Evolutionary conservation across 2,888 invertebrate genomes (phyloP).

Genomic region (Cosmia trapezina): DNA sequence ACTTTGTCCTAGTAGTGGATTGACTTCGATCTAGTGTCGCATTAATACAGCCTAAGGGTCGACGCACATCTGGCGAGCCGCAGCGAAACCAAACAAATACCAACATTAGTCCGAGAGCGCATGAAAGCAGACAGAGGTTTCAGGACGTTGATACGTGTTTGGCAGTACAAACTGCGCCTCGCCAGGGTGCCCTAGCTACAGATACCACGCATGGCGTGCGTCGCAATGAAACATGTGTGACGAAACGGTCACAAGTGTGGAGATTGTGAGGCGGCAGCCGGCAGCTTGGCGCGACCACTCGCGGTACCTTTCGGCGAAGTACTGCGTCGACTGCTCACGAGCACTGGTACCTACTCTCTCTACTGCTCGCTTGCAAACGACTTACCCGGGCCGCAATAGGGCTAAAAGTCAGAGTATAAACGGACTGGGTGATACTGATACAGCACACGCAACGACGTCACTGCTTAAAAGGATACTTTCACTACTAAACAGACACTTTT

Average conservation of each 20-base stretch:
- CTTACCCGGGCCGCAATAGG: constrained; percentile 19
- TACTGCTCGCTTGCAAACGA: constrained; percentile 8
- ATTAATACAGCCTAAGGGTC: background rate
- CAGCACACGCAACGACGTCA: too few relatives aligned
- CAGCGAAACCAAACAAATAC: background rate
- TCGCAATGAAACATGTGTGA: background rate
- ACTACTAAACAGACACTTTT: too few relatives aligned
- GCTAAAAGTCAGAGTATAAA: constrained; percentile 3
- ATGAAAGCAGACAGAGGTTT: background rate
- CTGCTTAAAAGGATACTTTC: too few relatives aligned
- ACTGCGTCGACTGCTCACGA: background rate
- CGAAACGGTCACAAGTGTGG: constrained; percentile 2
- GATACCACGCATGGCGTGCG: background rate
- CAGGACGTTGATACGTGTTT: background rate
- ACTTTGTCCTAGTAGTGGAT: background rate
- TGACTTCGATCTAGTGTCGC: background rate
- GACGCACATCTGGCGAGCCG: background rate
- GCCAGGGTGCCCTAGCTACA: background rate
- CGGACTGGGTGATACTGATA: background rate
- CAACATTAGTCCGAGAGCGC: constrained; percentile 1
- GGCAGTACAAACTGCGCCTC: background rate
- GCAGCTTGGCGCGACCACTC: background rate
- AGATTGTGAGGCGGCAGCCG: background rate
- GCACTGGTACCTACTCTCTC: background rate
- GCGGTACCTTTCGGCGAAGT: constrained; percentile 26